Evolutionary conservation across 2,113 vertebrate species (phyloP).

Genomic region (Alectura lathami): DNA sequence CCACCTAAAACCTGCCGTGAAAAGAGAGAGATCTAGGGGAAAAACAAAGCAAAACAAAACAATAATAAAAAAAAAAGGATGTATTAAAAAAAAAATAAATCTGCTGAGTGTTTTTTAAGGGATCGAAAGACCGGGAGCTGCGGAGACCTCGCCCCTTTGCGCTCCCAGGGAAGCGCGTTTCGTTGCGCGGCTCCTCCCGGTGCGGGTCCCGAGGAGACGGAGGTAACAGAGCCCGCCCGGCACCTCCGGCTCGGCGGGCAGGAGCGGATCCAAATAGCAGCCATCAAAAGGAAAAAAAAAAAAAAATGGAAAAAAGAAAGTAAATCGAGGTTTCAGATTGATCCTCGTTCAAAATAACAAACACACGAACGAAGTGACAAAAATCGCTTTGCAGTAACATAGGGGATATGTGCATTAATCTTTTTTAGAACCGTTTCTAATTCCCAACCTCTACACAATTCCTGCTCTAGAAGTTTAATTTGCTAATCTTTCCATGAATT

Average conservation of each 20-base stretch:
- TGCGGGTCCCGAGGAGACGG: not conserved
- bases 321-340: rapidly evolving
- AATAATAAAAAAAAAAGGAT: not conserved
- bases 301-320: not conserved
- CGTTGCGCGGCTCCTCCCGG: not conserved
- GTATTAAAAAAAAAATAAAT: no score
- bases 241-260: not conserved
- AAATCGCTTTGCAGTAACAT: not conserved
- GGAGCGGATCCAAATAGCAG: not conserved
- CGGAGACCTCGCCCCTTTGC: not conserved
- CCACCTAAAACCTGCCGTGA: not conserved
- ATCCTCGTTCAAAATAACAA: not conserved
- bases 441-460: not conserved
- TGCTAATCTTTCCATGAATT: not conserved
- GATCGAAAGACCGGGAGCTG: not conserved
- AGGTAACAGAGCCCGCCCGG: not conserved
- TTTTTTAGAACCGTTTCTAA: not conserved
- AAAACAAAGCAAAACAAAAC: not conserved
- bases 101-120: not conserved
- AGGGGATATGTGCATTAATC: rapidly evolving
- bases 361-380: rapidly evolving
- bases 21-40: rapidly evolving
- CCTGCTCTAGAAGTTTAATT: not conserved
- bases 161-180: not conserved
- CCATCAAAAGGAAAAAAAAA: not conserved